Base-by-base conservation (phyloP, 2,113 vertebrate genomes). In the Rhinichthys klamathensis region DNA sequence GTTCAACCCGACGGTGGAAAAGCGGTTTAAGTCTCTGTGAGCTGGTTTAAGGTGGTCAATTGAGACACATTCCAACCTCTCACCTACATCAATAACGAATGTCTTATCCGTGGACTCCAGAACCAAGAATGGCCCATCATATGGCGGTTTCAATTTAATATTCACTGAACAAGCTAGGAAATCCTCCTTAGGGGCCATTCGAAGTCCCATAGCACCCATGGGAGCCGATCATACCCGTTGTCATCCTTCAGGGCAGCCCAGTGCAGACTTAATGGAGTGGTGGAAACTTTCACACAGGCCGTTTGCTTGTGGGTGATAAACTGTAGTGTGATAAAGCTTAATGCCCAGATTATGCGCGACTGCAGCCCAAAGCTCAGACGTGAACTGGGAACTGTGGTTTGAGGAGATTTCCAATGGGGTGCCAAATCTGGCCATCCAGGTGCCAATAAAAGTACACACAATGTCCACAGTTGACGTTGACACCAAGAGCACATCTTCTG, bases 261-360 rank as follows among this genome's bases (percentile, higher is more conserved):
- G 44, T 3, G 73, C 3, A 11, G 78, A 49, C 30, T 58, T 80
- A 72, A 76, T 25, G 1, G 69, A 60, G 3, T 27, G 3, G 16
- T 80, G 78, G 13, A 80, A 80, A 23, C 21, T 11, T 35, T 78
- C 76, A 46, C 60, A 63, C 44, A 78, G 46, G 3, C 49, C 75
- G 0, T 56, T 77, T 6, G 49, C 46, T 30, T 82, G 67, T 3
- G 82, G 82, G 30, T 60, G 46, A 46, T 83, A 74, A 3, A 51
- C 82, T 6, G 30, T 83, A 13, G 82, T 83, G 82, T 70, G 69
- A 15, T 74, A 49, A 6, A 74, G 82, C 9, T 83, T 41, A 3
- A 73, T 65, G 4, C 81, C 81, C 35, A 82, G 38, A 54, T 18
- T 23, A 56, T 56, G 54, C 2, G 1, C 6, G 0, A 83, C 69